Evolutionary conservation across 2,797 vertebrate genomes (phyloP).

Genomic region (Adelosebastes latens): DNA sequence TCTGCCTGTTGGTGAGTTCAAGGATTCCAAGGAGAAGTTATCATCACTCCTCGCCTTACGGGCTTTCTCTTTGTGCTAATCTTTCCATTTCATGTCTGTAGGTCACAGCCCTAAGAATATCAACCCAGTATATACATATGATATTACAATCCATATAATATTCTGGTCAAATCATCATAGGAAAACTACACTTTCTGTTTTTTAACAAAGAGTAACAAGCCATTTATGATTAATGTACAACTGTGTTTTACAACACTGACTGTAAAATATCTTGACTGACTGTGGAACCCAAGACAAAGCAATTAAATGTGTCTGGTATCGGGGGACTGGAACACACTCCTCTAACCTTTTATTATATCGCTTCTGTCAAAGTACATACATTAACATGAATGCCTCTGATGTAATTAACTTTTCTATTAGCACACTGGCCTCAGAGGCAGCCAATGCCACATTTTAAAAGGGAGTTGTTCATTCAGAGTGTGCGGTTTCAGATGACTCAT

Average conservation of each 20-base stretch:
- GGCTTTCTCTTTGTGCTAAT: not conserved
- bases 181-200: not conserved
- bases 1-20: not conserved
- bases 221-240: slow-evolving; percentile 42
- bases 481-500: slow-evolving; percentile 65
- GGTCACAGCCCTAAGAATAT: not conserved
- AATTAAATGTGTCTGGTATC: slow-evolving; percentile 78
- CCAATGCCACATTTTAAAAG: slow-evolving; percentile 65
- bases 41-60: not conserved
- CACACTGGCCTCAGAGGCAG: slow-evolving; percentile 75
- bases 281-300: slow-evolving; percentile 66
- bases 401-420: slow-evolving; percentile 85
- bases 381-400: slow-evolving; percentile 80
- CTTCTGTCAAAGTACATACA: slow-evolving; percentile 80
- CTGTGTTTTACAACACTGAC: slow-evolving; percentile 64
- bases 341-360: slow-evolving; percentile 79
- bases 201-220: slow-evolving; percentile 27
- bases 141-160: not conserved
- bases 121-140: not conserved
- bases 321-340: slow-evolving; percentile 70
- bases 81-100: not conserved
- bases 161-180: slow-evolving; percentile 3
- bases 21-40: not conserved
- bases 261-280: slow-evolving; percentile 56
- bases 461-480: slow-evolving; percentile 65